Base-by-base conservation (phyloP, 2,113 vertebrate species). In the Dicaeum eximium region DNA sequence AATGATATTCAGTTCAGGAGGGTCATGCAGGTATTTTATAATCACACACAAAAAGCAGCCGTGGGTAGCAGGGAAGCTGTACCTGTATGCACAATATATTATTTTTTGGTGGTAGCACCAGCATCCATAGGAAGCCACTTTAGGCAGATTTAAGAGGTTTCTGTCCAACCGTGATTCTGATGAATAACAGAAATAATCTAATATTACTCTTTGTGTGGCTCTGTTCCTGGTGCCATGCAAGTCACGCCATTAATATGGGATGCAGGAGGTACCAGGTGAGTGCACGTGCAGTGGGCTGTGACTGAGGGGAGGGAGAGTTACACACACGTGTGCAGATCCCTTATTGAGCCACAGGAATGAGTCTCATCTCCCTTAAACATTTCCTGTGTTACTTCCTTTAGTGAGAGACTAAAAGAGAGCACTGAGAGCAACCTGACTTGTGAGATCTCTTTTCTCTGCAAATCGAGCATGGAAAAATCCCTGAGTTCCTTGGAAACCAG, bases 131-230 rank as follows among this genome's bases (percentile, higher is more conserved):
- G 91, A 84, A 94, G 80, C 94, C 86, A 90, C 86, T 95, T 91
- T 71, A 47, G 84, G 62, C 64, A 65, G 85, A 84, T 95, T 96
- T 96, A 91, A 95, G 93, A 94, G 82, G 79, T 75, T 90, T 92
- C 87, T 64, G 83, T 83, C 95, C 91, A 94, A 24, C 96, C 3
- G 38, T 74, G 95, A 64, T 90, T 2, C 67, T 91, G 91, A 88
- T 88, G 78, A 96, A 94, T 93, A 96, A 81, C 80, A 96, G 92
- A 87, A 94, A 85, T 95, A 93, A 88, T 92, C 96, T 84, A 74
- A 96, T 95, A 71, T 86, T 71, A 30, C 65, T 88, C 72, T 89
- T 86, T 88, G 88, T 77, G 35, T 78, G 45, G 72, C 92, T 73
- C 61, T 60, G 64, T 30, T 78, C 31, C 54, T 6, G 11, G 64